Base-by-base conservation (phyloP, 2,797 vertebrate species). In the Zalophus californianus region DNA sequence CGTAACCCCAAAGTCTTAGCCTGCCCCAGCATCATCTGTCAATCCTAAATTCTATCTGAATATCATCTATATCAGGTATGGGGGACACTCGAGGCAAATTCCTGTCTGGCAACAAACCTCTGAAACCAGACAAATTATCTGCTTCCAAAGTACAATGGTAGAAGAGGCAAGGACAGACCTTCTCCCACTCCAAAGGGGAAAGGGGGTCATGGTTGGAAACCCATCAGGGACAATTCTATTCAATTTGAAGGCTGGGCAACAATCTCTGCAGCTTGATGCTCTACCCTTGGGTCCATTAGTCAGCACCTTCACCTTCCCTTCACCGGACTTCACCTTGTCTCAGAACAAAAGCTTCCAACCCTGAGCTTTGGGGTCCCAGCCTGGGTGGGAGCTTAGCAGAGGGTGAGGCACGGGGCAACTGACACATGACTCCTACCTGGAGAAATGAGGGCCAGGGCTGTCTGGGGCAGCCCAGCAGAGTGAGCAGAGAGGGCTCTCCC, bases 381-480 rank as follows among this genome's bases (percentile, higher is more conserved):
- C 4, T 12, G 20, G 52, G 7, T 66, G 16, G 32, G 29, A 56
- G 35, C 52, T 38, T 48, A 41, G 27, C 38, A 13, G 21, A n/a
- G n/a, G 16, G 7, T 0, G 1, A 58, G 41, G 8, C 3, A 21
- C 11, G 1, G 14, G 12, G 12, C 25, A 41, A 32, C 38, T 3
- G 15, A 6, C 7, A 12, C 6, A 0, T 35, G 13, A 8, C 41
- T 73, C 68, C 60, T 3, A 52, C 27, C n/a, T 25, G n/a, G n/a
- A 77, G 29, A 77, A 6, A 18, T 0, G 14, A 50, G 29, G n/a
- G 32, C n/a, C 92, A 23, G 3, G 4, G 1, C 27, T 29, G 8
- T 4, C 8, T 3, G 20, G 48, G 27, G 18, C 44, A 11, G 25
- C 7, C 52, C 48, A 41, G 72, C 16, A 80, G 3, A 50, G 25